These are phyloP conservation scores for Spisula subtruncata DNA, from an alignment of 2,888 invertebrate genomes.

Conservation along the genomic window DNA sequence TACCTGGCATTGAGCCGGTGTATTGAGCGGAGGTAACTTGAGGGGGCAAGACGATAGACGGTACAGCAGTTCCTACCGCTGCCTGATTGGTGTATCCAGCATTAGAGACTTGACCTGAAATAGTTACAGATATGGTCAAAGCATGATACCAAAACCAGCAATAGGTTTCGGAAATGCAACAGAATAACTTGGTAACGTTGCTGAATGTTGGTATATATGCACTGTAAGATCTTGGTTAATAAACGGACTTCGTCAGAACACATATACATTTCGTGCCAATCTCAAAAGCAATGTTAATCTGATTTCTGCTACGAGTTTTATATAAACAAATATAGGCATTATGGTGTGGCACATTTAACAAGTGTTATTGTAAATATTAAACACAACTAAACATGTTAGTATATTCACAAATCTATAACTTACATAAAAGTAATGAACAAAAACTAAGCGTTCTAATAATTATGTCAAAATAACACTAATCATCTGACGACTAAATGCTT, in stretches of 20 bases:
- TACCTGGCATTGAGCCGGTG: constrained; percentile 67
- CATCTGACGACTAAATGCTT: not conserved
- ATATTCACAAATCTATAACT: not conserved
- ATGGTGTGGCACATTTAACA: not conserved
- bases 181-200: not conserved
- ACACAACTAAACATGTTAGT: constrained; percentile 24
- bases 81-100: constrained; percentile 64
- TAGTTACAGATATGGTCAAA: not conserved
- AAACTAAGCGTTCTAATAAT: constrained; percentile 19
- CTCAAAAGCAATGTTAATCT: not conserved
- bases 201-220: too few species aligned
- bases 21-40: constrained; percentile 70
- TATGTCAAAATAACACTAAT: not conserved
- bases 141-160: not conserved
- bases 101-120: constrained; percentile 67
- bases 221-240: not conserved
- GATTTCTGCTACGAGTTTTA: not conserved
- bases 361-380: not conserved
- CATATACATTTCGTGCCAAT: not conserved
- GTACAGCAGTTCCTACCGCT: constrained; percentile 56
- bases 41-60: constrained; percentile 71
- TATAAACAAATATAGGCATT: not conserved
- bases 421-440: constrained; percentile 12
- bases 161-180: not conserved
- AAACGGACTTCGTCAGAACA: not conserved